These are phyloP conservation scores for Amiota minor DNA, from an alignment of 2,888 invertebrate genomes.

Conservation along the genomic window DNA sequence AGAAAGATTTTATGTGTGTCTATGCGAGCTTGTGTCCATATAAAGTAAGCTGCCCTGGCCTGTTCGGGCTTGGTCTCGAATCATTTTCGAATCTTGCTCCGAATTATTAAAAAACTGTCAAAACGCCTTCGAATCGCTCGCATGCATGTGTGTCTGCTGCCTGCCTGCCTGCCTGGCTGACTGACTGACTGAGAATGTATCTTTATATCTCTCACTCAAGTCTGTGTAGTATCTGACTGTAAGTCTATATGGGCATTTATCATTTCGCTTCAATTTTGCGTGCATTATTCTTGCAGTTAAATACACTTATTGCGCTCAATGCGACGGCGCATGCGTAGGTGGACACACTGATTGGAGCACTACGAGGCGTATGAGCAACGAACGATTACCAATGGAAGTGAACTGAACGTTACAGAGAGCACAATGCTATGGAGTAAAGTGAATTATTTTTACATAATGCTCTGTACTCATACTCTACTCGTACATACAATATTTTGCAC, in stretches of 20 bases:
- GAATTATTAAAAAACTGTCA: constrained; percentile 64
- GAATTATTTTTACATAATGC: neutral
- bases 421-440: neutral
- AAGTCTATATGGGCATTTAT: constrained; percentile 56
- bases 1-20: constrained; percentile 5
- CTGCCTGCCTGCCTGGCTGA: constrained; percentile 41
- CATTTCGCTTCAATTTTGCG: constrained; percentile 63
- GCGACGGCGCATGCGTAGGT: constrained; percentile 53
- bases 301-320: constrained; percentile 37
- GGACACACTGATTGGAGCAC: constrained; percentile 69
- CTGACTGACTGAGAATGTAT: constrained; percentile 30
- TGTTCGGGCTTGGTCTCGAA: neutral
- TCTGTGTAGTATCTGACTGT: neutral
- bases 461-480: neutral
- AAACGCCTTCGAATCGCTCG: constrained; percentile 59
- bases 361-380: constrained; percentile 10
- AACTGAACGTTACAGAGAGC: neutral
- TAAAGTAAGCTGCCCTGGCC: constrained; percentile 12
- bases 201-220: constrained; percentile 21
- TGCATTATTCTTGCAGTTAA: constrained; percentile 63
- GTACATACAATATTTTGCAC: neutral
- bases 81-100: constrained; percentile 12
- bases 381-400: neutral
- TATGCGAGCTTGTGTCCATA: neutral
- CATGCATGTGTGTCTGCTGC: constrained; percentile 60